Evolutionary conservation across 2,113 vertebrate species (phyloP).

Genomic region (Pituophis catenifer): DNA sequence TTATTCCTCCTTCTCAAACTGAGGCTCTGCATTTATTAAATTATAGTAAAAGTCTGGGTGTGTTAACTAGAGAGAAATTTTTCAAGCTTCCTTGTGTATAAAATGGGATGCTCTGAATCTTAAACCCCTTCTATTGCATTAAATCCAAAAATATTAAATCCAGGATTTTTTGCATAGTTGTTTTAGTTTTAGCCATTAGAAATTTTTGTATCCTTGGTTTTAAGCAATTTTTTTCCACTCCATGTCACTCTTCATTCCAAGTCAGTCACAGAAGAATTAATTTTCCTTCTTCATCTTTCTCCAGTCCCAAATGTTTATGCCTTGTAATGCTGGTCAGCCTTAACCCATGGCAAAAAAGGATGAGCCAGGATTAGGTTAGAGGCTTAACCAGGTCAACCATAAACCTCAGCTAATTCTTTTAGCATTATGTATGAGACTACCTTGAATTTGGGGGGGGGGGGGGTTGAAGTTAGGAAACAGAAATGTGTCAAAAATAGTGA

Average conservation of each 20-base stretch:
- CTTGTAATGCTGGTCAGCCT: neutral
- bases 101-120: neutral
- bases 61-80: neutral
- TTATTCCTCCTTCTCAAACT: neutral
- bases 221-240: neutral
- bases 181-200: neutral
- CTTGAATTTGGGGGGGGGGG: neutral
- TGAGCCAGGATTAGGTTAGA: neutral
- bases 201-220: neutral
- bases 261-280: neutral
- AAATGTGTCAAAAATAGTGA: neutral
- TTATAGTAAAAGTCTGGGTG: neutral
- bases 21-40: neutral
- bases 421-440: neutral
- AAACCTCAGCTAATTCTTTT: neutral
- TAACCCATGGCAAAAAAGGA: neutral
- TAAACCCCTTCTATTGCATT: neutral
- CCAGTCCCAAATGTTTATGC: neutral
- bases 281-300: neutral
- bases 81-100: neutral
- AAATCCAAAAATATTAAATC: neutral
- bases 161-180: too few relatives aligned
- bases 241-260: neutral
- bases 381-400: neutral
- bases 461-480: neutral